These are phyloP conservation scores for Arothron firmamentum DNA, from an alignment of 2,113 vertebrate genomes.

Conservation along the genomic window DNA sequence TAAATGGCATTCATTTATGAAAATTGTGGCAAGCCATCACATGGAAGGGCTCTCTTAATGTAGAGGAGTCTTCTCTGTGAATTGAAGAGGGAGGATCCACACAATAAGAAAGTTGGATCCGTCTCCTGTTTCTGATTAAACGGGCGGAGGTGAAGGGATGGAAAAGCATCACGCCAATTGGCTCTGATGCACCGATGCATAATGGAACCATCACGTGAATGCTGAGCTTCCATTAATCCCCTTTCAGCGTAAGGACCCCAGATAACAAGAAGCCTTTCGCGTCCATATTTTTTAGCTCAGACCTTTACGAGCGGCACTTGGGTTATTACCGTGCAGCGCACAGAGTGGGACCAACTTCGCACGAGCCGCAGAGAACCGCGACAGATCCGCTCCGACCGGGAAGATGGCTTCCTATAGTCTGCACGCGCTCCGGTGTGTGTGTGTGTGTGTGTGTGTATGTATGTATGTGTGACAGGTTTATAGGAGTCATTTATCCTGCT, in stretches of 20 bases:
- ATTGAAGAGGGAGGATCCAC: constrained; percentile 64
- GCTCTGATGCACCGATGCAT: constrained; percentile 50
- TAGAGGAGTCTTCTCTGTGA: constrained; percentile 61
- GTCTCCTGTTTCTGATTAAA: constrained; percentile 65
- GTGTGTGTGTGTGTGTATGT: constrained; percentile 64
- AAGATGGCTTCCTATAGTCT: constrained; percentile 67
- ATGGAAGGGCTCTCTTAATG: constrained; percentile 68
- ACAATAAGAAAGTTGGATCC: constrained; percentile 67
- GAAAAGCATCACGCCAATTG: constrained; percentile 41
- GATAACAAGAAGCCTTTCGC: constrained; percentile 52
- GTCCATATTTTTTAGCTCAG: constrained; percentile 47
- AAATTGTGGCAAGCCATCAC: constrained; percentile 66
- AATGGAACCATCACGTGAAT: constrained; percentile 53
- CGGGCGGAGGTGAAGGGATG: constrained; percentile 33
- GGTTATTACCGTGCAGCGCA: constrained; percentile 41
- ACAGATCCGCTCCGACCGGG: constrained; percentile 52
- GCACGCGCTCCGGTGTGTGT: constrained; percentile 55
- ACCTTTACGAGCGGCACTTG: constrained; percentile 44
- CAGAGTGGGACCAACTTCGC: constrained; percentile 56
- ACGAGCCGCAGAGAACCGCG: constrained; percentile 36
- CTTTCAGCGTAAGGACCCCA: constrained; percentile 35
- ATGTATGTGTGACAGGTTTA: constrained; percentile 72
- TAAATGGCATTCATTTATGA: constrained; percentile 73
- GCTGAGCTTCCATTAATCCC: constrained; percentile 47
- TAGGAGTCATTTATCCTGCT: constrained; percentile 76